Conservation (phyloP, 1,140 invertebrate genomes). For the Drosophila sturtevanti region DNA sequence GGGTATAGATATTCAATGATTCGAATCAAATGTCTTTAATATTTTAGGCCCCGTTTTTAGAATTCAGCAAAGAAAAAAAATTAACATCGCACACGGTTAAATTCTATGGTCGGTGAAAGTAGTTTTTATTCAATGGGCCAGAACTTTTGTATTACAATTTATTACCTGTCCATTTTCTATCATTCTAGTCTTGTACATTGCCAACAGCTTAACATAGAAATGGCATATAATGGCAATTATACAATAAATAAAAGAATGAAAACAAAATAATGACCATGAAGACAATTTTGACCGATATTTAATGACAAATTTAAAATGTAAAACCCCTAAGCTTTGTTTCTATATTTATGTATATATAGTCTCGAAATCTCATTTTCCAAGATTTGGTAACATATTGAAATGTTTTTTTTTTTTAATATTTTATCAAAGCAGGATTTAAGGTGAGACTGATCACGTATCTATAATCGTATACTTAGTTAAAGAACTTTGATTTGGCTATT, state of each 20-base stretch:
- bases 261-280: constrained; percentile 55
- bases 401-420: too few relatives aligned
- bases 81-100: constrained; percentile 39
- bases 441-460: too few relatives aligned
- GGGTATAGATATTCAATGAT: constrained; percentile 30
- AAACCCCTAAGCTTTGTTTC: neutral
- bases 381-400: too few relatives aligned
- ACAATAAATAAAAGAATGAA: constrained; percentile 59
- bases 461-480: too few relatives aligned
- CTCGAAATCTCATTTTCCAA: too few relatives aligned
- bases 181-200: constrained; percentile 69
- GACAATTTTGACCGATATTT: constrained; percentile 3
- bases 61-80: constrained; percentile 65
- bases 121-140: constrained; percentile 76
- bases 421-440: too few relatives aligned
- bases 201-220: constrained; percentile 67
- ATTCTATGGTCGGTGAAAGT: constrained; percentile 78
- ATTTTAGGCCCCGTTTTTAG: constrained; percentile 46
- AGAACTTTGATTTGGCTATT: too few relatives aligned
- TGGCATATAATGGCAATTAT: constrained; percentile 75
- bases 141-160: constrained; percentile 56
- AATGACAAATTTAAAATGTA: neutral
- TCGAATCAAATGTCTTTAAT: constrained; percentile 47
- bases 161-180: constrained; percentile 17
- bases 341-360: too few relatives aligned